A percentile compares a stretch with the other conserved stretches of the same genome.
Conservation (phyloP, 2,113 vertebrate genomes). For the Odobenus rosmarus region DNA sequence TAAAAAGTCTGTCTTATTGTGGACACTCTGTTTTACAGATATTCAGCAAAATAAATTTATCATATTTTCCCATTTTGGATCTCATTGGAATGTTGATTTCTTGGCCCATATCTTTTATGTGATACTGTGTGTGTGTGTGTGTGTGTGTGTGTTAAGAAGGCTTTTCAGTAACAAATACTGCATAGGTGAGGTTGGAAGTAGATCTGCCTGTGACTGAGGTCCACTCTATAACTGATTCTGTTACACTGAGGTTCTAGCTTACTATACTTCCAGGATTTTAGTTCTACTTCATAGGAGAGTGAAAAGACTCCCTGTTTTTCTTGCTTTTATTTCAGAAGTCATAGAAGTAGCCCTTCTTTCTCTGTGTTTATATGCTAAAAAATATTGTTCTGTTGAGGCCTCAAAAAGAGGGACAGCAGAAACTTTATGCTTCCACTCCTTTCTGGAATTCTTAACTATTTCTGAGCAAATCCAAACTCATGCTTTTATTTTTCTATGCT, state of each 20-base stretch:
- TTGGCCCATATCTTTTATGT: background rate
- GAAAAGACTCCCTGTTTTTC: background rate
- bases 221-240: background rate
- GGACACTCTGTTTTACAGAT: background rate
- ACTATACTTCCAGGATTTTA: background rate
- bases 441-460: slow-evolving; percentile 33
- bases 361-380: slow-evolving; percentile 22
- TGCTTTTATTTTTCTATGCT: slow-evolving; percentile 73
- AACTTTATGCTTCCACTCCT: background rate
- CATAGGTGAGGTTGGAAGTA: background rate
- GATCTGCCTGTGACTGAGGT: background rate
- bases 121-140: background rate
- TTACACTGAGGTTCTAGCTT: background rate
- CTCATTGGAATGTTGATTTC: slow-evolving; percentile 40
- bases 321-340: slow-evolving; percentile 54
- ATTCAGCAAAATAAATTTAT: background rate
- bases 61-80: background rate
- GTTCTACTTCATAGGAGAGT: background rate
- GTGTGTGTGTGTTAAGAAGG: background rate
- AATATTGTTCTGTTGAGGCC: background rate
- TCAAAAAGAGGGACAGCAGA: slow-evolving; percentile 31
- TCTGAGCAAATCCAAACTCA: slow-evolving; percentile 58
- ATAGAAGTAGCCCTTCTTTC: slow-evolving; percentile 12
- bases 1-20: background rate
- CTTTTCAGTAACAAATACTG: slow-evolving; percentile 10